Conservation (phyloP, 2,888 invertebrate species). For the Aelia acuminata region DNA sequence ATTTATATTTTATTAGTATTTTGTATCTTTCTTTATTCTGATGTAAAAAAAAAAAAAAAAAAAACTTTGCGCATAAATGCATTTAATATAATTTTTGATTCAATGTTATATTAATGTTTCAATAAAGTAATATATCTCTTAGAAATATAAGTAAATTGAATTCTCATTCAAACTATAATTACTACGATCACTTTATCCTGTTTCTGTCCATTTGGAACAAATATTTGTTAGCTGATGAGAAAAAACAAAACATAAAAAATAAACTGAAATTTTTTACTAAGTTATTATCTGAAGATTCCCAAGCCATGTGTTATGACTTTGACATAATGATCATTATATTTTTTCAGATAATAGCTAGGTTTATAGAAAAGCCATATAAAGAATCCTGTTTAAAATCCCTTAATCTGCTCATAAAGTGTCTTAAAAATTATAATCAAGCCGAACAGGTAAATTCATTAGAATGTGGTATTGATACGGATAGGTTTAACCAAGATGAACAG, state of each 20-base stretch:
- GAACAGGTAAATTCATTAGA: conserved; percentile 67
- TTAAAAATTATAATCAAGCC: conserved; percentile 45
- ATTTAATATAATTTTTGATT: background rate
- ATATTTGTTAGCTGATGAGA: background rate
- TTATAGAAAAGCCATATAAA: background rate
- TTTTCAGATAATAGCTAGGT: conserved; percentile 1
- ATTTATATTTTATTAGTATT: background rate
- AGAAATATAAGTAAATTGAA: background rate
- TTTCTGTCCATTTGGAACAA: background rate
- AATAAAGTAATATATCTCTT: too few relatives aligned
- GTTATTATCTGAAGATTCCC: too few relatives aligned
- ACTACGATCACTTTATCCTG: background rate
- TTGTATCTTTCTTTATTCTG: background rate
- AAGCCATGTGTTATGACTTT: background rate
- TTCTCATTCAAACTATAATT: background rate
- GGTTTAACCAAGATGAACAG: conserved; percentile 70
- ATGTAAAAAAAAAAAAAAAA: background rate
- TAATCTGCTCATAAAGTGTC: background rate
- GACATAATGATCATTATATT: background rate
- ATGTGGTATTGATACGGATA: conserved; percentile 71
- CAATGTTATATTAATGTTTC: background rate
- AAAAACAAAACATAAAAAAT: too few relatives aligned
- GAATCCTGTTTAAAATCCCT: background rate
- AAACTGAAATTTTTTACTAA: too few relatives aligned
- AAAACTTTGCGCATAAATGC: too few relatives aligned